These are phyloP conservation scores for Gymnopithys bicolor DNA, from an alignment of 2,797 vertebrate species.

Conservation along the genomic window DNA sequence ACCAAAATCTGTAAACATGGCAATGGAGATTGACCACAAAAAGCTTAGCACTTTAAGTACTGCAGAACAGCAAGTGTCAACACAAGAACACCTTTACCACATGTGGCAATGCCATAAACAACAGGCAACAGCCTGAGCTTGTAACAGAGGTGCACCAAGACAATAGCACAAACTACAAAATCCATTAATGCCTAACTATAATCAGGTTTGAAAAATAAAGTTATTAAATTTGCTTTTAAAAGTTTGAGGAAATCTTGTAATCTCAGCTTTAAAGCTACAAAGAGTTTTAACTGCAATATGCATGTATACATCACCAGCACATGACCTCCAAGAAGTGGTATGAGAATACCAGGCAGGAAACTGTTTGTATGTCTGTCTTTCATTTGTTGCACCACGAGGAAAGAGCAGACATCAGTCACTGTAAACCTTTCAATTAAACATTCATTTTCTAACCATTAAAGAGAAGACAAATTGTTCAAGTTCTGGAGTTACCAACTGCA, in stretches of 20 bases:
- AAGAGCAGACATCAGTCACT: background rate
- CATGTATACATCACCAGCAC: background rate
- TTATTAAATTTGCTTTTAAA: background rate
- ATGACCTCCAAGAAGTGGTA: background rate
- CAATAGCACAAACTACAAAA: background rate
- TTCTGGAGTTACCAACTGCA: conserved; percentile 38
- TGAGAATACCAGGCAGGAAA: background rate
- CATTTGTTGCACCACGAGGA: background rate
- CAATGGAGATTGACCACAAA: background rate
- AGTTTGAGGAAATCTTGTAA: background rate
- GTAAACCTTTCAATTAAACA: conserved; percentile 8
- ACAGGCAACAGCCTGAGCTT: background rate
- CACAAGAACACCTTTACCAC: background rate
- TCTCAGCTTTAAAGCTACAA: background rate
- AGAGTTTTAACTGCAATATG: background rate
- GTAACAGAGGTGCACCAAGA: background rate
- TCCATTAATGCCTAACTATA: background rate
- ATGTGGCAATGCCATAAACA: background rate
- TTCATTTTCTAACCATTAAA: conserved; percentile 13
- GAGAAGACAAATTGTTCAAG: background rate
- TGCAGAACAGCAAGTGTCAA: background rate
- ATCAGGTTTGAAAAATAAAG: background rate
- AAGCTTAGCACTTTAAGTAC: background rate
- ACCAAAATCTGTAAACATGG: background rate
- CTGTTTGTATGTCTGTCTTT: background rate